Base-by-base conservation (phyloP, 2,113 vertebrate genomes). In the Misgurnus mizolepis region DNA sequence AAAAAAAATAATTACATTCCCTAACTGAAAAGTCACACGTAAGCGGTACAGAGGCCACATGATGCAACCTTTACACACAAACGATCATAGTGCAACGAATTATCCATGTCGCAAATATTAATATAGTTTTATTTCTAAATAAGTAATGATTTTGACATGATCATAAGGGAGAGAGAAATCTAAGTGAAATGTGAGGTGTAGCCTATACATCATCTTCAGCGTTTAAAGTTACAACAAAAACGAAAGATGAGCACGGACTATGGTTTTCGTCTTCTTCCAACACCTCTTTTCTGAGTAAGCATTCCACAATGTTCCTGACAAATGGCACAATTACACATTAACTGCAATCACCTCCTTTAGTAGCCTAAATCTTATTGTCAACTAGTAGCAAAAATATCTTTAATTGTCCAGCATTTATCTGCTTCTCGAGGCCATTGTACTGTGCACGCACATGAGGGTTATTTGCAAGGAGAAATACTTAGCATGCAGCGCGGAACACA, bases 321-420 rank as follows among this genome's bases (percentile, higher is more conserved):
- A 92, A 92, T 72, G 93, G 94, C 89, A 96, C 95, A 97, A 96
- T 96, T 94, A 94, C 93, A 94, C 94, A 92, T 93, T 94, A 95
- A 95, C 95, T 94, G 95, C 95, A 98, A 96, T 97, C 96, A 97
- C 94, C 93, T 93, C 94, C 93, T 95, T 95, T 96, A 93, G 94
- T 95, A 34, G 27, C 27, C 27, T 34, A 94, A 90, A 95, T 93
- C 94, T 94, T 93, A 96, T 95, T 96, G 94, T 96, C 94, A 94
- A 92, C 90, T 82, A 90, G 91, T 90, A 94, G 93, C 91, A 94
- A 95, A 95, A 97, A 96, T 96, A 94, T 94, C 93, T 95, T 96
- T 98, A 98, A 98, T 98, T 98, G 95, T 98, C 93, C 94, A 91
- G 89, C 94, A 91, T 97, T 98, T 98, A 96, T 97, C 95, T 94